Base-by-base conservation (phyloP, 2,113 vertebrate species). In the Petrocephalus microphthalmus region DNA sequence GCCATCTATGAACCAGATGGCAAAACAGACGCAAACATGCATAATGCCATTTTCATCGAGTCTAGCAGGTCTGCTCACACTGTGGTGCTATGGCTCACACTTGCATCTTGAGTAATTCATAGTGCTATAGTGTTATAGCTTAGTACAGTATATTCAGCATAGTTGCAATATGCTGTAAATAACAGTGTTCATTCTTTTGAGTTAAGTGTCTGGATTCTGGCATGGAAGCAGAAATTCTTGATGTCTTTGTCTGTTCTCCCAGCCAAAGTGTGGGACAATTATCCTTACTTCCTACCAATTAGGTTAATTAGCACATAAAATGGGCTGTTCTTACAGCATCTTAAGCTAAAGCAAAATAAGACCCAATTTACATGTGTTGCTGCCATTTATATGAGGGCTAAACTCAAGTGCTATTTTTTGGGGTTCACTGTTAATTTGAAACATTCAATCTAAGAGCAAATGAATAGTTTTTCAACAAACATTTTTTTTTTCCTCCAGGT, bases 401-500 rank as follows among this genome's bases (percentile, higher is more conserved):
- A 37, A 19, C 1, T 6, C 71, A 29, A 42, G n/a, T 51, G 45
- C 10, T 29, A 51, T 51, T 49, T 49, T 84, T 84, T 49, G 82
- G 45, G 11, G 3, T 4, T 67, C 25, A 5, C 45, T 47, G 4
- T 49, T 47, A 84, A n/a, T 51, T 84, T 49, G 47, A 8, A 25
- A 13, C 13, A 17, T 51, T 54, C 33, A 15, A 25, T 29, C 22
- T 33, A 17, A 45, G 13, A 45, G 37, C 37, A 45, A 15, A 5
- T 20, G 11, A 47, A 42, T 45, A 19, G 20, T 17, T 47, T 2
- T 84, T 56, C 51, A n/a, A 8, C 25, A 85, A 15, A n/a, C 52
- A 15, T 54, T 45, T 64, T 86, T 45, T n/a, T 88, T 90, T 33
- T 29, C 64, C 17, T 85, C 54, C 88, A 99, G 98, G 98, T 96